Evolutionary conservation across 2,888 invertebrate species (phyloP).

Genomic region (Cosmorhoe ocellata): DNA sequence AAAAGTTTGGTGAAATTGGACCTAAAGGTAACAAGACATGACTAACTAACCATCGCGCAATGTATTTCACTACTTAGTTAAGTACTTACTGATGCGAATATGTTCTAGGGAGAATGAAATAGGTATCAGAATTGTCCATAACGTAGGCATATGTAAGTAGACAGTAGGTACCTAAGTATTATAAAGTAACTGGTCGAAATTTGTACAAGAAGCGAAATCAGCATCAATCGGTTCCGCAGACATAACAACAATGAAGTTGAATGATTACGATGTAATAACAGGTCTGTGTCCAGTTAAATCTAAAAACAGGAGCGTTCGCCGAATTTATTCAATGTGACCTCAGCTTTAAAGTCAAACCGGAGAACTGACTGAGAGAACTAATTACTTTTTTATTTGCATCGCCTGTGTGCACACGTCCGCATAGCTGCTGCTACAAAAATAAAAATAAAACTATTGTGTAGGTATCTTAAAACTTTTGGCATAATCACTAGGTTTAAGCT

Average conservation of each 20-base stretch:
- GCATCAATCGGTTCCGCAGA: conserved; percentile 25
- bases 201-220: neutral
- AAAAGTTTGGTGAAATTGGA: no score
- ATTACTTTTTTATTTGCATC: conserved; percentile 37
- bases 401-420: conserved; percentile 17
- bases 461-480: conserved; percentile 14
- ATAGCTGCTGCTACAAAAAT: conserved; percentile 12
- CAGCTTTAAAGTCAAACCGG: conserved; percentile 48
- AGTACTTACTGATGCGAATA: no score
- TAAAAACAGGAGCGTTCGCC: conserved; percentile 62
- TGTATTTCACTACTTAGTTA: no score
- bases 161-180: no score
- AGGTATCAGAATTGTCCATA: no score
- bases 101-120: no score
- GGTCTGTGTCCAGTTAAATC: conserved; percentile 46
- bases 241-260: conserved; percentile 47
- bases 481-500: conserved; percentile 19
- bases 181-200: no score
- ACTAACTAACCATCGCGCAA: no score
- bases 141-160: no score
- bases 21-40: no score
- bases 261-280: conserved; percentile 66
- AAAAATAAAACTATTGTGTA: neutral
- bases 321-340: conserved; percentile 66
- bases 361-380: conserved; percentile 44